Conservation (phyloP, 2,113 vertebrate genomes). For the Hystrix cristata region DNA sequence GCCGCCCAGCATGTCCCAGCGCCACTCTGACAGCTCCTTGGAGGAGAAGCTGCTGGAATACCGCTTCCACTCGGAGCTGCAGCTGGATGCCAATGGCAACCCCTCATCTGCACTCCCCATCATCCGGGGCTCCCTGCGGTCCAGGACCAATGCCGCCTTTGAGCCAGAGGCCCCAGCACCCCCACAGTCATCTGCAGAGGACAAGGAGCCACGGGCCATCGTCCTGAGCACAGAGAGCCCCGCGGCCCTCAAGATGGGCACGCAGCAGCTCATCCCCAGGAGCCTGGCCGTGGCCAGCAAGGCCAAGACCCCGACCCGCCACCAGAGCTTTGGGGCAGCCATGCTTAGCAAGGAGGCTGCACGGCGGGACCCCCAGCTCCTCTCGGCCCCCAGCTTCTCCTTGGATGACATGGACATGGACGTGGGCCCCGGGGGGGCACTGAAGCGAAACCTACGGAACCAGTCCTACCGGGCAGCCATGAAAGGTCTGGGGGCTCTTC, state of each 20-base stretch:
- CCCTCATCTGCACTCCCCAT: fast-evolving
- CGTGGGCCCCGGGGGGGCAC: slow-evolving; percentile 75
- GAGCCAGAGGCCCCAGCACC: neutral
- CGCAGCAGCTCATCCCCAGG: slow-evolving; percentile 94
- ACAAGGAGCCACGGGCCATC: slow-evolving; percentile 66
- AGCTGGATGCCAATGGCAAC: neutral
- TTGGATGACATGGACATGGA: slow-evolving; percentile 88
- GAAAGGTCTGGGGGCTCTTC: slow-evolving; percentile 82
- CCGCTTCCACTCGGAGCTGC: slow-evolving; percentile 85
- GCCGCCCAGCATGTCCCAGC: slow-evolving; percentile 85
- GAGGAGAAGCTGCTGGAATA: slow-evolving; percentile 88
- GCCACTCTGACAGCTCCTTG: slow-evolving; percentile 79
- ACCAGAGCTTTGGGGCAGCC: slow-evolving; percentile 91
- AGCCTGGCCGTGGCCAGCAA: slow-evolving; percentile 90
- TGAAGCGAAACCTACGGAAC: slow-evolving; percentile 94
- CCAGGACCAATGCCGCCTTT: neutral
- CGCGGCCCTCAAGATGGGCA: slow-evolving; percentile 90
- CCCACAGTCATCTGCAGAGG: fast-evolving
- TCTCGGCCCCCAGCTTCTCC: slow-evolving; percentile 80
- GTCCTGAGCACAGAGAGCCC: slow-evolving; percentile 94
- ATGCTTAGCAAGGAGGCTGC: slow-evolving; percentile 79
- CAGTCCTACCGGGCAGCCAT: slow-evolving; percentile 95
- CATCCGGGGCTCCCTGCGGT: fast-evolving
- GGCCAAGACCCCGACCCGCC: slow-evolving; percentile 88
- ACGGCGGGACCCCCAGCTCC: slow-evolving; percentile 66